Conservation (phyloP, 2,113 vertebrate genomes). For the Papio anubis region DNA sequence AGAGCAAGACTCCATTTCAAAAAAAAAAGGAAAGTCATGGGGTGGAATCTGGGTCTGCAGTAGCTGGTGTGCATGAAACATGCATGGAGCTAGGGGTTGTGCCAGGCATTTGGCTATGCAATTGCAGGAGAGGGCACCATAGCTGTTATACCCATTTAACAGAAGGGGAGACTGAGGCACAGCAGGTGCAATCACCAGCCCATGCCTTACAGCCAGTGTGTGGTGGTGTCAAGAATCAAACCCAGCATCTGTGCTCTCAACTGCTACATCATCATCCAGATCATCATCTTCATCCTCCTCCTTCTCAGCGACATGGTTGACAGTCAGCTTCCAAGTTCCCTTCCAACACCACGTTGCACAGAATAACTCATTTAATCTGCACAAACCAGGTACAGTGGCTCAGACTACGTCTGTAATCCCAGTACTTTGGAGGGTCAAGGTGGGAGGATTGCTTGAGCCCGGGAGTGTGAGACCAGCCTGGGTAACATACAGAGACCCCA, state of each 20-base stretch:
- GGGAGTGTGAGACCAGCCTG: no score
- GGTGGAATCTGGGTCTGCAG: not conserved
- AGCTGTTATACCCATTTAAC: not conserved
- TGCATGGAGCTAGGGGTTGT: not conserved
- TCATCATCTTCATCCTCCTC: no score
- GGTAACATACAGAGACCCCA: no score
- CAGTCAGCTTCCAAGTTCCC: not conserved
- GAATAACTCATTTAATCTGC: not conserved
- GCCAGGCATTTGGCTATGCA: no score
- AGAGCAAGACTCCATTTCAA: no score
- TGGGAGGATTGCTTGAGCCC: no score
- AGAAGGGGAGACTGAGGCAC: not conserved
- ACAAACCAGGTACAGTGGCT: no score
- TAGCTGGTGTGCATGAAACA: fast-evolving
- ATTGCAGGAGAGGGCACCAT: not conserved
- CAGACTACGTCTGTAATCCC: no score
- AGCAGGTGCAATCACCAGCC: no score
- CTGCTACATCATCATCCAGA: not conserved
- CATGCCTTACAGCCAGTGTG: not conserved
- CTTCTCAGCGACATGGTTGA: not conserved
- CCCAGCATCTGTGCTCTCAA: not conserved
- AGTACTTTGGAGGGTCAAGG: no score
- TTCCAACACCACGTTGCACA: fast-evolving
- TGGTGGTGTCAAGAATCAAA: not conserved
- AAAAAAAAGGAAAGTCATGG: no score